phyloP scores from a whole-genome alignment of 2,113 vertebrate species.

The Neotoma lepida region DNA sequence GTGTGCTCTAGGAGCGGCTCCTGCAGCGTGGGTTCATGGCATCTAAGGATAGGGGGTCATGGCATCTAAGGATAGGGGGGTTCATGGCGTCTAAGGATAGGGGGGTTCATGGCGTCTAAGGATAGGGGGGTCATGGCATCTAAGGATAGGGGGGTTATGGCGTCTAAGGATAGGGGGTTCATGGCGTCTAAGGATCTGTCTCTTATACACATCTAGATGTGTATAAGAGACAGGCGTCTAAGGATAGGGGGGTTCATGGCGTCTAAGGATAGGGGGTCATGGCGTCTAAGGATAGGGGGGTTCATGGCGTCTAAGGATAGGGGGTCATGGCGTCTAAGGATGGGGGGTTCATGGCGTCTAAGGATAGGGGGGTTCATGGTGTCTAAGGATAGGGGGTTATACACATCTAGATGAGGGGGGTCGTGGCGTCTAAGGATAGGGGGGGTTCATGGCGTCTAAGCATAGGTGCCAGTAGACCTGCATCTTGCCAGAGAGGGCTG shows the following conservation, averaged over 20 bases:
- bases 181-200: neutral
- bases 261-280: too few species aligned
- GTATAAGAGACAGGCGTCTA: fast-evolving
- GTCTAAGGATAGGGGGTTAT: neutral
- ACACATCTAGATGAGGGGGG: too few species aligned
- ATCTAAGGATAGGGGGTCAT: neutral
- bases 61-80: too few species aligned
- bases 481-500: neutral
- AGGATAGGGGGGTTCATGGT: fast-evolving
- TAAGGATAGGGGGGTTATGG: fast-evolving
- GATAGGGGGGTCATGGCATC: too few species aligned
- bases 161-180: neutral
- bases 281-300: too few species aligned
- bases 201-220: too few species aligned
- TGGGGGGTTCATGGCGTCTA: neutral
- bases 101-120: too few species aligned
- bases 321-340: neutral
- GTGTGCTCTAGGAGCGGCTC: neutral
- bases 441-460: neutral
- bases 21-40: fast-evolving
- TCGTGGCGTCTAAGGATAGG: neutral
- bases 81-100: too few species aligned
- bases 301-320: too few species aligned
- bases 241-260: too few species aligned
- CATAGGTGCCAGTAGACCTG: neutral